phyloP scores from a whole-genome alignment of 1,140 invertebrate species.

The Leptonema lineaticorne region DNA sequence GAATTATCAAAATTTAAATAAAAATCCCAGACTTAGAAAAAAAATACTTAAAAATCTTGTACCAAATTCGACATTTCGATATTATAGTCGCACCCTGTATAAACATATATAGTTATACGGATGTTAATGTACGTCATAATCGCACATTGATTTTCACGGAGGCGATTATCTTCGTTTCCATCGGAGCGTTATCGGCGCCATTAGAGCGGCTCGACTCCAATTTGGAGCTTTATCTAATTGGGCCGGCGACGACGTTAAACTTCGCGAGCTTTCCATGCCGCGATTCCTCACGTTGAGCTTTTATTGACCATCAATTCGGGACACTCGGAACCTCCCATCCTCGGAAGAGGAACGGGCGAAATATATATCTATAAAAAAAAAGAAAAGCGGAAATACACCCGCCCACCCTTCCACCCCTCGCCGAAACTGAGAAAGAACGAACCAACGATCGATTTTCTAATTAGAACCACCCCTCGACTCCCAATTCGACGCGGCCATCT shows the following conservation, averaged over 20 bases:
- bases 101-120: too few species aligned
- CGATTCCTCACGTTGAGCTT: not conserved
- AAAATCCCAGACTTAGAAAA: too few species aligned
- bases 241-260: slow-evolving; percentile 4
- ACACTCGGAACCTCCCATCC: too few species aligned
- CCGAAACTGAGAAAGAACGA: too few species aligned
- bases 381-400: not conserved
- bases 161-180: not conserved
- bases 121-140: slow-evolving; percentile 1
- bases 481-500: not conserved
- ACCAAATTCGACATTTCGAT: too few species aligned
- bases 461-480: too few species aligned
- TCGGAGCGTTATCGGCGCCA: slow-evolving; percentile 17
- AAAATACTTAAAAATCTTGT: too few species aligned
- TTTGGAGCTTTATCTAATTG: slow-evolving; percentile 23
- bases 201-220: slow-evolving; percentile 13
- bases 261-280: not conserved
- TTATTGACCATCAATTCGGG: not conserved
- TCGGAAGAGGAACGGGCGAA: too few species aligned
- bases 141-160: slow-evolving; percentile 17
- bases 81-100: too few species aligned
- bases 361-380: not conserved
- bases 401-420: not conserved
- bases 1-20: too few species aligned
- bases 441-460: not conserved